Evolutionary conservation across 2,797 vertebrate genomes (phyloP), one percentile per base, ranked within the genome.

Genomic region (Lacerta bilineata): DNA sequence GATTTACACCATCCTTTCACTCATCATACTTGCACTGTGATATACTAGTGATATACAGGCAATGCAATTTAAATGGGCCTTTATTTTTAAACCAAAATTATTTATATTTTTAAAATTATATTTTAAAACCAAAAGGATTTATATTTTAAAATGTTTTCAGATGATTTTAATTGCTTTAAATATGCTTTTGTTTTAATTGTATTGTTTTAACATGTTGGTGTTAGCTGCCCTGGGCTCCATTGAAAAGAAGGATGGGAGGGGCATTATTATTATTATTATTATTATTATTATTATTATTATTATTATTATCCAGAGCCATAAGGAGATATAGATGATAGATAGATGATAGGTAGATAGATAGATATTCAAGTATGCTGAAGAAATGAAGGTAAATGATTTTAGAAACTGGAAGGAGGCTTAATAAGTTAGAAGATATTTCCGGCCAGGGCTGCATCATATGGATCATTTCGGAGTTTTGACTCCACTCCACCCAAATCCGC

Each of bases 401-500:
- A 92, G 83, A 84, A 93, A n/a, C 9, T 71, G 74, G 84, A 87
- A 75, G 33, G n/a, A 88, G 41, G 88, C 86, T 88, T 94, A 90
- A 79, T 89, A 94, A 23, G 84, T 0, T 0, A 93, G 29, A 88
- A 91, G 69, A 88, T 71, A 92, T 91, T 80, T 88, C 29, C 80
- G 15, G 79, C 80, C 90, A 86, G 59, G 43, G 0, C 8, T 93
- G 87, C 92, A 94, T 86, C 90, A 46, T 79, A 87, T 89, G 89
- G 91, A 95, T 83, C 90, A 89, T 43, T n/a, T 83, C 93, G 94
- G 94, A 91, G 18, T 86, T 92, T 15, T 77, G 92, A 83, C 77
- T 86, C 87, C 82, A 80, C 96, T 91, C 96, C 96, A 95, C 97
- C 96, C 94, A 90, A 55, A 68, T 81, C 89, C 59, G 43, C 91